Evolutionary conservation across 2,888 invertebrate species (phyloP), one percentile per base, ranked within the genome.

Genomic region (Spodoptera picta): DNA sequence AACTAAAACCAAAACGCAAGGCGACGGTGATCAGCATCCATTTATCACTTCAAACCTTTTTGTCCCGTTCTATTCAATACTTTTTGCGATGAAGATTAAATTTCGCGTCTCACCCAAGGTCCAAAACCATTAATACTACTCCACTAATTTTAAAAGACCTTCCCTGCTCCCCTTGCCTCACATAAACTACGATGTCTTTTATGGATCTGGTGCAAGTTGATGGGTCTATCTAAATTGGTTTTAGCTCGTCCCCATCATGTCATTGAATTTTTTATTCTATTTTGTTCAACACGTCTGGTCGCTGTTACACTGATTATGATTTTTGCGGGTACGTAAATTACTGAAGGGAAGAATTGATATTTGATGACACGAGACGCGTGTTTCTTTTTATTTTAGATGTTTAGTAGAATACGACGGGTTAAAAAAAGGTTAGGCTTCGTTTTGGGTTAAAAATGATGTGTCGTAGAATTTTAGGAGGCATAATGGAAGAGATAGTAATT

Each of bases 41-140:
- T 94, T 93, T 92, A 93, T 94, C 94, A 94, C 90, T 81, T 83
- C 71, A 69, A 72, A 75, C 79, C 91, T 93, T 93, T 93, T 93
- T 94, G 89, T 91, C 86, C 86, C 82, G 79, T 79, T 87, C 92
- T 87, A 91, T 93, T 92, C 91, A 91, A 91, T 90, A 92, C 93
- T 94, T 94, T 94, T 93, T 94, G 93, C 86, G 85, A 79, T 86
- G 85, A 87, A 94, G 94, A 94, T 94, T 94, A 93, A 94, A 93
- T 94, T 93, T 93, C 91, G 85, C 89, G 90, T 88, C 90, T 88
- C 89, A 86, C 83, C 89, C 87, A 85, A 88, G 83, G 87, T 88
- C 86, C 85, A 82, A 77, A 87, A 90, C 91, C 93, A 94, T 94
- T 93, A 93, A 94, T 93, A 91, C 87, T 85, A 62, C 60, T 19